A percentile compares a stretch with the other conserved stretches of the same genome.
phyloP scores from a whole-genome alignment of 2,888 invertebrate genomes.

The Euplagia quadripunctaria region DNA sequence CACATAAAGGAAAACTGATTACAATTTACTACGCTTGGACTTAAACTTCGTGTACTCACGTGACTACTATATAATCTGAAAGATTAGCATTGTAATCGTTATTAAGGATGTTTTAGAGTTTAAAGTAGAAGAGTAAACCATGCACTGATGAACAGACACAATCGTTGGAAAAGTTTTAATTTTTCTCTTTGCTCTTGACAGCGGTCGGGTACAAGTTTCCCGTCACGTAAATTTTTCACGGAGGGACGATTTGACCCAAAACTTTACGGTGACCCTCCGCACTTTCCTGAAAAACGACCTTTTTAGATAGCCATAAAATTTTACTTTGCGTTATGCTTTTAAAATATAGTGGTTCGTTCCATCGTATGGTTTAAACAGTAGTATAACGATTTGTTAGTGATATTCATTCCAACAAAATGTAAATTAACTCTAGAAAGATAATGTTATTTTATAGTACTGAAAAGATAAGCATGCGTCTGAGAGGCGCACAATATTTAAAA shows the following conservation, averaged over 20 bases:
- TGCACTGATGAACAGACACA: background rate
- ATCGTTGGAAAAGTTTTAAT: background rate
- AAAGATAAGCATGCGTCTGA: too few relatives aligned
- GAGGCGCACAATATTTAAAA: too few relatives aligned
- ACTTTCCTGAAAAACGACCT: background rate
- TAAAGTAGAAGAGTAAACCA: background rate
- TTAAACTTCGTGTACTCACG: too few relatives aligned
- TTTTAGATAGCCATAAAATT: background rate
- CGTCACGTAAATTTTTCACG: slow-evolving; percentile 6
- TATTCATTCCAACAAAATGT: too few relatives aligned
- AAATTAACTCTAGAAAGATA: too few relatives aligned
- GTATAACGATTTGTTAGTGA: background rate
- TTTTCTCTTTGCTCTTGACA: background rate
- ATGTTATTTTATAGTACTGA: too few relatives aligned
- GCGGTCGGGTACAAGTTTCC: background rate
- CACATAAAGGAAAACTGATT: too few relatives aligned
- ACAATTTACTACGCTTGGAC: too few relatives aligned
- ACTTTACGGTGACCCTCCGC: background rate
- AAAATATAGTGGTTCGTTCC: background rate
- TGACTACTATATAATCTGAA: too few relatives aligned
- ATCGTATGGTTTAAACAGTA: background rate
- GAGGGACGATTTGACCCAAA: slow-evolving; percentile 12
- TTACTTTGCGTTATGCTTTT: background rate
- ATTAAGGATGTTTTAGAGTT: too few relatives aligned
- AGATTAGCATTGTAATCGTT: too few relatives aligned